Evolutionary conservation across 2,113 vertebrate species (phyloP).

Genomic region (Carassius auratus): DNA sequence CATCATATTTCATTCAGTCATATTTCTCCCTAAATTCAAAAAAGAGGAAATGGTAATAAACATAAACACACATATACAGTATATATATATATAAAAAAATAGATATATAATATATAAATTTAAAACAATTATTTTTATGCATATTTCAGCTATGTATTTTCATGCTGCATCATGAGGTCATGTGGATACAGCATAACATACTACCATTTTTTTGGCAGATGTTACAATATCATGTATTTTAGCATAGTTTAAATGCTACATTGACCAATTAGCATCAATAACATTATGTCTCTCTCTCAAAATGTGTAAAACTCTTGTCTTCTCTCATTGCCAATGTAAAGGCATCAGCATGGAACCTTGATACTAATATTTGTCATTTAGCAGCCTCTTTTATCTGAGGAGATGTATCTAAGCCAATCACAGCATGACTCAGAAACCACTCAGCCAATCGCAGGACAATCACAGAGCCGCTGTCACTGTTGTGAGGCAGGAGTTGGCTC

Average conservation of each 20-base stretch:
- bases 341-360: neutral
- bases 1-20: too few relatives aligned
- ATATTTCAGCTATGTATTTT: neutral
- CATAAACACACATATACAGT: too few relatives aligned
- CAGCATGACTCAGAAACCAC: conserved; percentile 15
- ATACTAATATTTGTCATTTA: conserved; percentile 5
- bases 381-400: neutral
- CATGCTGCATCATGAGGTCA: neutral
- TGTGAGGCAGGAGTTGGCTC: conserved; percentile 35
- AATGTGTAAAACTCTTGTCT: neutral
- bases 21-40: too few relatives aligned
- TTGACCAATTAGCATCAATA: neutral
- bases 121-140: neutral
- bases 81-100: too few relatives aligned
- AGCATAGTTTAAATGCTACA: neutral
- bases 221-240: neutral
- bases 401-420: conserved; percentile 33
- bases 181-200: neutral
- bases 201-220: neutral
- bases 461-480: conserved; percentile 45
- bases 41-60: too few relatives aligned
- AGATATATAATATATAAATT: neutral
- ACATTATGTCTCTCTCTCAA: neutral
- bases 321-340: neutral
- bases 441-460: conserved; percentile 37